phyloP scores from a whole-genome alignment of 2,113 vertebrate species.

The Percina caprodes region DNA sequence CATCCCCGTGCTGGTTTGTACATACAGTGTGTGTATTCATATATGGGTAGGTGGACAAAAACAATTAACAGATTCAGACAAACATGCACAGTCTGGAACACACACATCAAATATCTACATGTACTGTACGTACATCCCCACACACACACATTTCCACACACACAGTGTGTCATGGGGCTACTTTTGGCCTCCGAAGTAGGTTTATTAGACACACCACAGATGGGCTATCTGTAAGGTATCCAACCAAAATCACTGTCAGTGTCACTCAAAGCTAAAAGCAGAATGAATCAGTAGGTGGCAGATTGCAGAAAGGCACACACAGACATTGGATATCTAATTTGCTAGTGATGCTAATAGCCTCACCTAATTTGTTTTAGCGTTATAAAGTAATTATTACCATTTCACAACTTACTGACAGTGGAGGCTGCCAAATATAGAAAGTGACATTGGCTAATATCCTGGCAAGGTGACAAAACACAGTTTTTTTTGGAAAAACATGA shows the following conservation, averaged over 20 bases:
- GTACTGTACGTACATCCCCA: conserved; percentile 25
- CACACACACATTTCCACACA: conserved; percentile 21
- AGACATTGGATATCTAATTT: conserved; percentile 31
- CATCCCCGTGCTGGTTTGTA: conserved; percentile 14
- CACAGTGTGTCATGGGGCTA: conserved; percentile 41
- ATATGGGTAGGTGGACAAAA: neutral
- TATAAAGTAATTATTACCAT: conserved; percentile 40
- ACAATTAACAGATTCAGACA: conserved; percentile 34
- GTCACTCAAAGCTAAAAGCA: conserved; percentile 66
- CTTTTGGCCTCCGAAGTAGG: conserved; percentile 33
- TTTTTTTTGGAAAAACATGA: neutral
- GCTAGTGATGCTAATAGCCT: conserved; percentile 40
- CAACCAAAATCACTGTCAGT: conserved; percentile 60
- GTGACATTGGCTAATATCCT: conserved; percentile 34
- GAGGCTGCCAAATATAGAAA: conserved; percentile 23
- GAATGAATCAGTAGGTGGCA: conserved; percentile 43
- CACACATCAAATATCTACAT: conserved; percentile 28
- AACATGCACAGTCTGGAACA: conserved; percentile 40
- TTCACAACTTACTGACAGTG: conserved; percentile 27
- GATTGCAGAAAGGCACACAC: conserved; percentile 46
- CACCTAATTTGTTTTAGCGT: conserved; percentile 29
- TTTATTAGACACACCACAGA: conserved; percentile 71
- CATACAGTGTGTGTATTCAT: conserved; percentile 16
- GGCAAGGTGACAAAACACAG: neutral
- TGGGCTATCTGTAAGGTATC: conserved; percentile 62